These are phyloP conservation scores for Congeria kusceri DNA, from an alignment of 2,888 invertebrate species.

Conservation along the genomic window DNA sequence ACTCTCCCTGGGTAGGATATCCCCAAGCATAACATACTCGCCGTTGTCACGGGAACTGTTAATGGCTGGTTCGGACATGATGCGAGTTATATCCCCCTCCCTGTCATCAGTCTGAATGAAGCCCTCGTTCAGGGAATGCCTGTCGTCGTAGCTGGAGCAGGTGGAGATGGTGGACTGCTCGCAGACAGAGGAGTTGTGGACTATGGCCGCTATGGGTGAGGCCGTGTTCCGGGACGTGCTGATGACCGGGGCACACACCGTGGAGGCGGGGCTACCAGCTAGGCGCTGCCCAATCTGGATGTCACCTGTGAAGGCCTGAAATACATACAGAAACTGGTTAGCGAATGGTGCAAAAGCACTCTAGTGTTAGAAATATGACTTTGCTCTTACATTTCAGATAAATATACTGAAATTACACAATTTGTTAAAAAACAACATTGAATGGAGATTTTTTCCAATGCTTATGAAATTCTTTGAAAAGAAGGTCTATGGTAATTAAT, in stretches of 20 bases:
- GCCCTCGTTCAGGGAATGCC: slow-evolving; percentile 72
- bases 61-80: slow-evolving; percentile 61
- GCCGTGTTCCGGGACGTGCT: slow-evolving; percentile 23
- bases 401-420: too few relatives aligned
- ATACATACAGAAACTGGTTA: neutral
- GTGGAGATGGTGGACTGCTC: slow-evolving; percentile 66
- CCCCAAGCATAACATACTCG: slow-evolving; percentile 52
- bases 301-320: slow-evolving; percentile 47
- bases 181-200: slow-evolving; percentile 54
- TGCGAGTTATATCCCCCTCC: slow-evolving; percentile 61
- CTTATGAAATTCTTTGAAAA: too few relatives aligned
- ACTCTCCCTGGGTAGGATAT: slow-evolving; percentile 18
- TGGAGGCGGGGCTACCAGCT: slow-evolving; percentile 61
- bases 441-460: too few relatives aligned
- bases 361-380: too few relatives aligned
- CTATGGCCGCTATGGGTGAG: slow-evolving; percentile 60
- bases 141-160: slow-evolving; percentile 60
- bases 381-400: too few relatives aligned
- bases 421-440: too few relatives aligned
- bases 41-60: slow-evolving; percentile 45
- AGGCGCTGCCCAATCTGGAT: slow-evolving; percentile 71
- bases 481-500: too few relatives aligned
- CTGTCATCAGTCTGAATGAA: slow-evolving; percentile 70
- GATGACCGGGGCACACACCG: slow-evolving; percentile 10
- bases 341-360: too few relatives aligned